Evolutionary conservation across 1,140 invertebrate species (phyloP).

Genomic region (Tyrophagus putrescentiae): DNA sequence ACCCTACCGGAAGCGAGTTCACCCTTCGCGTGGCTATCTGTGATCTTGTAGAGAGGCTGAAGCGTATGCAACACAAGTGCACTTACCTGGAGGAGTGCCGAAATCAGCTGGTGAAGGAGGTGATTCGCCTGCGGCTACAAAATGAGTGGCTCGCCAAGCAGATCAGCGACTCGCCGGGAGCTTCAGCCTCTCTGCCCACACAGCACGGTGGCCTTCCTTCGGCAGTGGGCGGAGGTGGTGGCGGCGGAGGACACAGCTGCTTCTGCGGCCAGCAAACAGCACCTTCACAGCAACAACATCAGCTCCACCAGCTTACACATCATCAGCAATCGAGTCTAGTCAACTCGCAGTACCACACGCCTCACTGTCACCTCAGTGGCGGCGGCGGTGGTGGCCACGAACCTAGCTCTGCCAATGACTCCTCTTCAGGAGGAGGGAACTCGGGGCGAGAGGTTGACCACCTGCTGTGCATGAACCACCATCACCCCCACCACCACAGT

Average conservation of each 20-base stretch:
- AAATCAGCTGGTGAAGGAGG: constrained; percentile 22
- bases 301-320: neutral
- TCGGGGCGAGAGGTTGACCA: neutral
- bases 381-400: neutral
- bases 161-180: neutral
- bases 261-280: neutral
- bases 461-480: constrained; percentile 1
- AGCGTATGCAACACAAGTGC: constrained; percentile 21
- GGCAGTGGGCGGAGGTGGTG: too few relatives aligned
- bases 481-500: neutral
- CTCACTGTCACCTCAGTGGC: neutral
- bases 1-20: constrained; percentile 18
- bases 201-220: neutral
- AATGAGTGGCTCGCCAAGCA: constrained; percentile 12
- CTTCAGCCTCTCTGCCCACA: too few relatives aligned
- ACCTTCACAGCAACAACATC: constrained; percentile 3
- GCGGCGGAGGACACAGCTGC: too few relatives aligned
- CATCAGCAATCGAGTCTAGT: constrained; percentile 1
- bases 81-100: constrained; percentile 21
- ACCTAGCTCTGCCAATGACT: neutral
- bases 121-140: constrained; percentile 18
- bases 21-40: constrained; percentile 21
- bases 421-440: too few relatives aligned
- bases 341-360: neutral
- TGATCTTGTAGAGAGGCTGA: constrained; percentile 21